These are phyloP conservation scores for Stenodera caucasica DNA, from an alignment of 2,888 invertebrate species.

Conservation along the genomic window DNA sequence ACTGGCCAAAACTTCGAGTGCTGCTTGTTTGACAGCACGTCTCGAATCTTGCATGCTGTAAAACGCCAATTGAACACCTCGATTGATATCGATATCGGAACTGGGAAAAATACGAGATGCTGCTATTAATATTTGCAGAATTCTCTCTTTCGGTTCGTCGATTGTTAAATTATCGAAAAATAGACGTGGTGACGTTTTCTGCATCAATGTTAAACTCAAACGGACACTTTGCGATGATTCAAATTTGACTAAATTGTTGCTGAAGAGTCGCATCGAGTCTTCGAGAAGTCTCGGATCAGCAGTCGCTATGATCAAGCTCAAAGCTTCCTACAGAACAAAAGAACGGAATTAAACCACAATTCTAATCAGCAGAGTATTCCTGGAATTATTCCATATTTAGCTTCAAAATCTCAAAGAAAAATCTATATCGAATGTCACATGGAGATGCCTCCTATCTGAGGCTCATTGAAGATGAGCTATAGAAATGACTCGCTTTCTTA, in stretches of 20 bases:
- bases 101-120: constrained; percentile 78
- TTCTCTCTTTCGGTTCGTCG: constrained; percentile 64
- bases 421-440: too few relatives aligned
- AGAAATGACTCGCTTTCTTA: too few relatives aligned
- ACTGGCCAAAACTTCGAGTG: constrained; percentile 76
- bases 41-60: constrained; percentile 60
- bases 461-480: too few relatives aligned
- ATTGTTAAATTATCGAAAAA: constrained; percentile 22
- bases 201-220: constrained; percentile 58
- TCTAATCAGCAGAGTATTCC: too few relatives aligned
- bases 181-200: constrained; percentile 57
- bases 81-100: constrained; percentile 67
- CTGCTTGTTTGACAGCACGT: constrained; percentile 75
- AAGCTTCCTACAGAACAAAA: constrained; percentile 39
- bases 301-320: constrained; percentile 43
- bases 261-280: constrained; percentile 53
- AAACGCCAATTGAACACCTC: constrained; percentile 49
- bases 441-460: too few relatives aligned
- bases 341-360: too few relatives aligned
- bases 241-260: constrained; percentile 55
- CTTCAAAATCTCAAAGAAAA: too few relatives aligned
- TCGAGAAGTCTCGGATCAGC: constrained; percentile 48
- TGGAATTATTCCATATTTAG: too few relatives aligned
- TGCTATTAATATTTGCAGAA: constrained; percentile 75
- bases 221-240: constrained; percentile 58